A percentile compares a stretch with the other conserved stretches of the same genome.
Evolutionary conservation across 2,888 invertebrate genomes (phyloP).

Genomic region (Machimus rusticus): DNA sequence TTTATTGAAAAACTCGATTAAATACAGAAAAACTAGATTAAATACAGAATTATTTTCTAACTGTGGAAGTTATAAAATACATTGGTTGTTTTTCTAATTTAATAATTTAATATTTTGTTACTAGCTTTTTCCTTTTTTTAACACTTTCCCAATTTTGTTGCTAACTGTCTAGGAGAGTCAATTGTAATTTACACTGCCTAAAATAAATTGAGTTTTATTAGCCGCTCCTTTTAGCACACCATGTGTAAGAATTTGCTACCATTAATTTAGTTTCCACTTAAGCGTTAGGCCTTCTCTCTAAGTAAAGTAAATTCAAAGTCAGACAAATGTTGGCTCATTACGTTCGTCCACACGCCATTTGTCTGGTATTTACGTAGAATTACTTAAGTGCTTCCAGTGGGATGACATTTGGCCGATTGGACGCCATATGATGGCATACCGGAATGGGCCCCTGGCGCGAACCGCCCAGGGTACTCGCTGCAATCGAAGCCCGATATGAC

Average conservation of each 20-base stretch:
- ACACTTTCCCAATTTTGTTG: neutral
- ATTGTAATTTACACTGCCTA: neutral
- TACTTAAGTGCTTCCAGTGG: constrained; percentile 4
- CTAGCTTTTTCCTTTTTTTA: neutral
- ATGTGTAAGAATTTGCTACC: neutral
- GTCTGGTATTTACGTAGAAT: constrained; percentile 14
- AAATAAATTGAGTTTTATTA: neutral
- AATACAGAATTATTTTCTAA: too few species aligned
- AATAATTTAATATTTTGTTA: too few species aligned
- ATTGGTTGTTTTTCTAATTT: too few species aligned
- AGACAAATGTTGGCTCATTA: neutral
- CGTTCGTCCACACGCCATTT: constrained; percentile 5
- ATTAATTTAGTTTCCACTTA: neutral
- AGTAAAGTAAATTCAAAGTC: neutral
- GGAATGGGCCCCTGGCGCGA: neutral
- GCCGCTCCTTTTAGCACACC: neutral
- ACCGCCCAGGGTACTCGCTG: neutral
- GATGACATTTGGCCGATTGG: constrained; percentile 31
- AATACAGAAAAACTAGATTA: too few species aligned
- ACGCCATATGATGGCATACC: constrained; percentile 33
- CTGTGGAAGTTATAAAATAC: too few species aligned
- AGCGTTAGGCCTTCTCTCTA: neutral
- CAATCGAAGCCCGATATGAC: neutral
- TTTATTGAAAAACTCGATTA: too few species aligned
- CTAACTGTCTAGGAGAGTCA: neutral